Base-by-base conservation (phyloP, 2,888 invertebrate species). In the Volucella zonaria region DNA sequence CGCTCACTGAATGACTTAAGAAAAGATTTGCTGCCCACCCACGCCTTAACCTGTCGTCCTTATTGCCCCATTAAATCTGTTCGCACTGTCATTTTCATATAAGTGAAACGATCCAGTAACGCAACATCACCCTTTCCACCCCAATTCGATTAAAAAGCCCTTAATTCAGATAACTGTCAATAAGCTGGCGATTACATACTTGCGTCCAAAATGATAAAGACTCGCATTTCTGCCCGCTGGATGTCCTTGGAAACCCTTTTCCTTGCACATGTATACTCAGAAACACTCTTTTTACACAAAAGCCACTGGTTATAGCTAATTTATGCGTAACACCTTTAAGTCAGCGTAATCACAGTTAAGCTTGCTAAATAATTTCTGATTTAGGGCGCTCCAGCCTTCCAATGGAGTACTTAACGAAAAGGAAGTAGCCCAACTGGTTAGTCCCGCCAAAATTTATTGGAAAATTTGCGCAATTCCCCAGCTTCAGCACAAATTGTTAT, bases 401-500 rank as follows among this genome's bases (percentile, higher is more conserved):
- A 56, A n/a, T 23, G 14, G 31, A 6, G 31, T 31, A 31, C 31
- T 31, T 31, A 43, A 38, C 31, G n/a, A 12, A 31, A 11, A 18
- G 38, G 15, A 18, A 66, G 61, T 31, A 58, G 61, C 52, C 11
- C 18, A 15, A 12, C 18, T 66, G 54, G 73, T 73, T n/a, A 43
- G 61, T 67, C 54, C 52, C 56, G 73, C 42, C 66, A 56, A 70
- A 80, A 79, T 83, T 83, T 83, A 83, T 83, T 66, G 83, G 80
- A 64, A 83, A 83, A 83, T 80, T 83, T 83, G 75, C 75, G 31
- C 31, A 31, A 80, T 80, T 83, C 80, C 66, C 71, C 77, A 77
- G 77, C 77, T 81, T 85, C 68, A 68, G 75, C 83, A 83, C 83
- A 85, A 81, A 86, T 86, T 81, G 81, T 86, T 81, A 86, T 86